Percentiles rank a stretch among this genome's conserved stretches.
phyloP scores from a whole-genome alignment of 2,888 invertebrate genomes.

The Rhagonycha fulva region DNA sequence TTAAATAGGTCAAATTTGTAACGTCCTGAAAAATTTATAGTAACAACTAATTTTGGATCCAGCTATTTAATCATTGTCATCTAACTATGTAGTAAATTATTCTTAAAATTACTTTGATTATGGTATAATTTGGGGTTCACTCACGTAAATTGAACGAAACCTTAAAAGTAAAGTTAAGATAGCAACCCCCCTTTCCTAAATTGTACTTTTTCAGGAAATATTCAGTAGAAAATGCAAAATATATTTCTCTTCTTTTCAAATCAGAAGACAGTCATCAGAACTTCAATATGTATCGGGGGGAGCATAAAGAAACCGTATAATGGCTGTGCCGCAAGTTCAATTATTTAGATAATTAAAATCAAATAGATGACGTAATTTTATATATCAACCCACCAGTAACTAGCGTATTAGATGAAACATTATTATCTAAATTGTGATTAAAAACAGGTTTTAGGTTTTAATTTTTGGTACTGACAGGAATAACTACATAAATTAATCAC shows the following conservation, averaged over 20 bases:
- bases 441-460: constrained; percentile 44
- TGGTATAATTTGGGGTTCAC: too few relatives aligned
- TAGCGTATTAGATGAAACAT: constrained; percentile 35
- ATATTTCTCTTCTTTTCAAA: too few relatives aligned
- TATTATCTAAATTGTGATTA: constrained; percentile 46
- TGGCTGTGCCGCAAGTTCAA: neutral
- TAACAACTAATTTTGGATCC: neutral
- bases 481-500: constrained; percentile 35
- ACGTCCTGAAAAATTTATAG: neutral
- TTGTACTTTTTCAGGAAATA: too few relatives aligned
- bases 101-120: too few relatives aligned
- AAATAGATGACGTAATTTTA: constrained; percentile 24
- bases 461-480: constrained; percentile 35
- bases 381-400: constrained; percentile 33
- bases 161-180: too few relatives aligned
- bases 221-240: too few relatives aligned
- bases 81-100: too few relatives aligned
- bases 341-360: constrained; percentile 3
- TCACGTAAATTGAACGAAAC: too few relatives aligned
- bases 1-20: neutral
- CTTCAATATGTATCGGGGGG: too few relatives aligned
- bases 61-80: neutral
- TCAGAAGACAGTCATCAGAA: too few relatives aligned
- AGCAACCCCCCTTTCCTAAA: too few relatives aligned
- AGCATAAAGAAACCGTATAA: neutral